Conservation (phyloP, 2,113 vertebrate genomes). For the Fulmarus glacialis region DNA sequence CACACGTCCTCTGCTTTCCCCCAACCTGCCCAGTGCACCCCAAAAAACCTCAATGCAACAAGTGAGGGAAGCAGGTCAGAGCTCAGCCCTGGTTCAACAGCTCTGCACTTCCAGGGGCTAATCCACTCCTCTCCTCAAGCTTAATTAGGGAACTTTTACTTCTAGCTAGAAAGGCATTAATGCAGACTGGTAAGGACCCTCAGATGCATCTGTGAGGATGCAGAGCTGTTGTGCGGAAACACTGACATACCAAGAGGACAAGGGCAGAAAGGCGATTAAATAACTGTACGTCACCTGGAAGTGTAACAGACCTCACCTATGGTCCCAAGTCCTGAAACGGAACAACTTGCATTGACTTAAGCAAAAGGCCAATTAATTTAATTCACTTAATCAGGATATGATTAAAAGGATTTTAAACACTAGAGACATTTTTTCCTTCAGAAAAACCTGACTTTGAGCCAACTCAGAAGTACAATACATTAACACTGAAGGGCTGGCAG, state of each 20-base stretch:
- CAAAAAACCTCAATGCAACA: not conserved
- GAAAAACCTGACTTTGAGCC: not conserved
- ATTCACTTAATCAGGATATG: not conserved
- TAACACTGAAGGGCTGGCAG: not conserved
- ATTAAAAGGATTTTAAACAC: not conserved
- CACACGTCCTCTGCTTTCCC: rapidly evolving
- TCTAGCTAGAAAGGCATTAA: not conserved
- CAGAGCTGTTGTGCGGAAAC: not conserved
- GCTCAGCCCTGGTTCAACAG: not conserved
- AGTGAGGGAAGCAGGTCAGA: not conserved
- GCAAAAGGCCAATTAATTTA: not conserved
- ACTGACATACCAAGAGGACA: not conserved
- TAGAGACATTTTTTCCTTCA: not conserved
- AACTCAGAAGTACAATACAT: not conserved
- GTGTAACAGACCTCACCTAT: not conserved
- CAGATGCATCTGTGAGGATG: not conserved
- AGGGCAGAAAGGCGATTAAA: not conserved
- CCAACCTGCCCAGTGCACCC: not conserved
- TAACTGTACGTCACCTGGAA: not conserved
- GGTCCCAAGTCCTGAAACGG: not conserved
- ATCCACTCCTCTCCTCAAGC: not conserved
- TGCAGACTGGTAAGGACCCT: not conserved
- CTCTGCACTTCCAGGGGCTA: not conserved
- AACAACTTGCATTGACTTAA: not conserved
- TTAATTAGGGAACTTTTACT: not conserved